Conservation (phyloP, 2,888 invertebrate species). For the Temnothorax rugatulus region DNA sequence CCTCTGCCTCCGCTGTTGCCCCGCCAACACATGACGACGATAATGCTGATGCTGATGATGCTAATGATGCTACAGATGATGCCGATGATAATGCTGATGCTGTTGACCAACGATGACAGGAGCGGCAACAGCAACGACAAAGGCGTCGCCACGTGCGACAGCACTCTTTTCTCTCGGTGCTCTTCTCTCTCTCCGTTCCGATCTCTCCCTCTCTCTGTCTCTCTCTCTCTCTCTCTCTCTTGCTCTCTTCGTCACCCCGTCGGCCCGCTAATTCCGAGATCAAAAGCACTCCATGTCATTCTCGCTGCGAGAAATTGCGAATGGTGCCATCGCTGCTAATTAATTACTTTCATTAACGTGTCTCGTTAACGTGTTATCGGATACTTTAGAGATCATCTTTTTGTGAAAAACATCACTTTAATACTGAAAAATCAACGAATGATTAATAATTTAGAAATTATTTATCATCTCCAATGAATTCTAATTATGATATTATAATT, state of each 20-base stretch:
- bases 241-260: neutral
- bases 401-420: neutral
- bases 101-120: slow-evolving; percentile 30
- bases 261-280: slow-evolving; percentile 7
- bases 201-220: neutral
- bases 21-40: slow-evolving; percentile 36
- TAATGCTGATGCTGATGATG: slow-evolving; percentile 42
- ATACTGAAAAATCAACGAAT: neutral
- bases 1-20: slow-evolving; percentile 73
- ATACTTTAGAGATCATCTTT: neutral
- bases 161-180: slow-evolving; percentile 17
- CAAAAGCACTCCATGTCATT: neutral
- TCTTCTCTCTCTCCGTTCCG: neutral
- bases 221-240: neutral
- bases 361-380: neutral
- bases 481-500: slow-evolving; percentile 5
- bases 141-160: slow-evolving; percentile 59
- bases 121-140: slow-evolving; percentile 27
- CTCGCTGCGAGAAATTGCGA: neutral
- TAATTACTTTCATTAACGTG: slow-evolving; percentile 2
- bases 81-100: neutral
- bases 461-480: neutral
- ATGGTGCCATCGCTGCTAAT: slow-evolving; percentile 21
- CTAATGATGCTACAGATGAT: neutral
- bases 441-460: neutral